Evolutionary conservation across 2,888 invertebrate genomes (phyloP), one percentile per base, ranked within the genome.

Genomic region (Epinotia nisella): DNA sequence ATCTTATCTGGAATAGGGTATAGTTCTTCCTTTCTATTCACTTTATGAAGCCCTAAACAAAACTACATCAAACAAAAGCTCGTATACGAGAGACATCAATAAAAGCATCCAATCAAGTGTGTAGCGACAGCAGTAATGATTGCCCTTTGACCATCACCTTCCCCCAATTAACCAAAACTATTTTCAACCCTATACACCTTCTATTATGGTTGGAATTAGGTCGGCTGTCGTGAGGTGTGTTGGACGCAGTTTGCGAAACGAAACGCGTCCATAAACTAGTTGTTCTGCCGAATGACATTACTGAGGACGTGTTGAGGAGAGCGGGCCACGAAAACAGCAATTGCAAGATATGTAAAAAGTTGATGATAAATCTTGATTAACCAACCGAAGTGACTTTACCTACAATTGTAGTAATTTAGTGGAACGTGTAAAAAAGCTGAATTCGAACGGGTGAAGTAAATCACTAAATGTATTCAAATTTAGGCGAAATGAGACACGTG

Each of bases 281-380:
- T 88, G 90, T 89, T 87, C 85, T 87, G 85, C 87, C 86, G 86
- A 92, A 92, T 90, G 91, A 92, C 92, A 92, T 92, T 91, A 91
- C 87, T 78, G 85, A 80, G 82, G 85, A 90, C 91, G 91, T 91
- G 90, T 81, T 83, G 81, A 79, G 76, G 76, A 56, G 60, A 45
- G 77, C 78, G 72, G 85, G 88, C 89, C 82, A 82, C 39, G 51
- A 80, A 74, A 74, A 7, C 1, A 21, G 81, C 78, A 82, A n/a
- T 13, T 5, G 9, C 35, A 9, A 9, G 35, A 9, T 9, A 35
- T 35, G 35, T 35, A 35, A 35, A 35, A 35, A 35, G 35, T 1
- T 35, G 9, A 35, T 9, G 7, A 35, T 29, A 29, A 5, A 29
- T 29, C 29, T 24, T 24, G 21, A 2, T 24, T 24, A 2, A 24